phyloP scores from a whole-genome alignment of 2,797 vertebrate species.

The Labroides dimidiatus region DNA sequence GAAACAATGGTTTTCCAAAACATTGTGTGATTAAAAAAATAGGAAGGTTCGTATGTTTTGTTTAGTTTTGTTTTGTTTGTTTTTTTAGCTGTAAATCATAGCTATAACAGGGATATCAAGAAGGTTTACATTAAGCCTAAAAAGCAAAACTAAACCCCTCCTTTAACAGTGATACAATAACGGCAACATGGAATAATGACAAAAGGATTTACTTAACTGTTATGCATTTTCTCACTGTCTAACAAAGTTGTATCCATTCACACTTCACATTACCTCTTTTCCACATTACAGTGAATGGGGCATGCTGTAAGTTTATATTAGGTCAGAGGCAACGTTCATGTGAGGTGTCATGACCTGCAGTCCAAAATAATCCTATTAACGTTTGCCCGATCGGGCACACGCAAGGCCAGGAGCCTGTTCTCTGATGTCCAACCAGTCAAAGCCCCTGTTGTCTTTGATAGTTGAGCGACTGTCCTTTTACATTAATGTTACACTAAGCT shows the following conservation, averaged over 20 bases:
- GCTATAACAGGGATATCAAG: no score
- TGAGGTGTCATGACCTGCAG: conserved; percentile 70
- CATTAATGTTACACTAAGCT: background rate
- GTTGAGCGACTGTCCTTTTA: background rate
- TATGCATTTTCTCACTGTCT: background rate
- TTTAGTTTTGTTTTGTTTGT: no score
- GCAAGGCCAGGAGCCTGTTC: conserved; percentile 52
- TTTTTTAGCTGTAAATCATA: no score
- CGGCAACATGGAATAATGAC: no score
- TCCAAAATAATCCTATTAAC: conserved; percentile 78
- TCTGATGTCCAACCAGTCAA: conserved; percentile 18
- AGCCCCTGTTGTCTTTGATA: conserved; percentile 30
- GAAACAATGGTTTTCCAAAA: no score
- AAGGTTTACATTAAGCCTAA: no score
- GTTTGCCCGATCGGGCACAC: conserved; percentile 63
- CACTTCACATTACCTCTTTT: background rate
- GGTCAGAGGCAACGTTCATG: conserved; percentile 66
- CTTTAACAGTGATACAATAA: no score
- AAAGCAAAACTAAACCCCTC: no score
- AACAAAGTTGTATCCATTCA: background rate
- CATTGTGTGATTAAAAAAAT: no score
- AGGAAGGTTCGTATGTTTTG: no score
- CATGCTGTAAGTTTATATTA: conserved; percentile 47
- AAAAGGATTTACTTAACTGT: background rate
- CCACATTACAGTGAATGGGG: background rate